Evolutionary conservation across 2,797 vertebrate genomes (phyloP).

Genomic region (Karalla daura): DNA sequence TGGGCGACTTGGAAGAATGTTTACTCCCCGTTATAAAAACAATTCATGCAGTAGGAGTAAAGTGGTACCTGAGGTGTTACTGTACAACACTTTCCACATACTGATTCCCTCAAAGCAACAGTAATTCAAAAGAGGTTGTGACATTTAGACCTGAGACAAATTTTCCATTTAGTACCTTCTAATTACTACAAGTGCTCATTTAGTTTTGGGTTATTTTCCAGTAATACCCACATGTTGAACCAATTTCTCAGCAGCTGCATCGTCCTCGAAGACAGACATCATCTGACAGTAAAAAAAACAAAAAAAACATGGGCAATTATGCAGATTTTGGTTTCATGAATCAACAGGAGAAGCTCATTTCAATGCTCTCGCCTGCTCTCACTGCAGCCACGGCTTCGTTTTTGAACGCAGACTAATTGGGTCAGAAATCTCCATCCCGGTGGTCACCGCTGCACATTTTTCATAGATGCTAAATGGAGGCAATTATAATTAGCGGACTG

Average conservation of each 20-base stretch:
- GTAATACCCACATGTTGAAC: background rate
- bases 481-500: slow-evolving; percentile 1
- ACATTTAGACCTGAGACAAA: slow-evolving; percentile 3
- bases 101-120: background rate
- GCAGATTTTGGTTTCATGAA: slow-evolving; percentile 28
- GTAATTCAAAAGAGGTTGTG: background rate
- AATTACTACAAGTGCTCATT: slow-evolving; percentile 19
- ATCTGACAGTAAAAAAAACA: slow-evolving; percentile 15
- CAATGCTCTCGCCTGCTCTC: background rate
- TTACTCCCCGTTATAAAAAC: background rate
- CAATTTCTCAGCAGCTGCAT: slow-evolving; percentile 1
- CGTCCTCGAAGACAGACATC: slow-evolving; percentile 12
- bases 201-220: slow-evolving; percentile 2
- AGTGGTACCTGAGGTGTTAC: background rate
- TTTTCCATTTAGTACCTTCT: no score
- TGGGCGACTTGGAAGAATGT: background rate
- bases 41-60: background rate
- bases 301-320: slow-evolving; percentile 34
- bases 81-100: background rate
- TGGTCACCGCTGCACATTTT: background rate
- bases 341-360: slow-evolving; percentile 12
- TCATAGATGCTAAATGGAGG: slow-evolving; percentile 12
- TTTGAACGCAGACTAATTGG: slow-evolving; percentile 6
- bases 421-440: slow-evolving; percentile 1
- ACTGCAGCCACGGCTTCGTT: background rate